phyloP scores from a whole-genome alignment of 2,797 vertebrate genomes.

The Paedocypris micromegethes region DNA sequence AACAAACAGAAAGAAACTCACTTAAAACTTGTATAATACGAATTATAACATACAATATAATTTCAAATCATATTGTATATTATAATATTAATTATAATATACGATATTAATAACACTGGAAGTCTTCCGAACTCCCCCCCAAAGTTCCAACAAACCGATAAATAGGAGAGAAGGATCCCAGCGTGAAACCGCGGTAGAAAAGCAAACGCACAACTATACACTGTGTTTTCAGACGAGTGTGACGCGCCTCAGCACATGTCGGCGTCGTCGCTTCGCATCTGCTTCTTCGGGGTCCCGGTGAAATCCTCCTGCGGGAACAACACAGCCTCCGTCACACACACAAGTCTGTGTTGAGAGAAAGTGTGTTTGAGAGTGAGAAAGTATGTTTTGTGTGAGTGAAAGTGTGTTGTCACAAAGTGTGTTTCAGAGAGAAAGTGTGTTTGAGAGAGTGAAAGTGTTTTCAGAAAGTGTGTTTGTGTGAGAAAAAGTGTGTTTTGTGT shows the following conservation, averaged over 20 bases:
- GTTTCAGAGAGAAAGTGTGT: too few relatives aligned
- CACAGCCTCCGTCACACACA: not conserved
- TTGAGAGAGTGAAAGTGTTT: too few relatives aligned
- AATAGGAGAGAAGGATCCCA: conserved; percentile 1
- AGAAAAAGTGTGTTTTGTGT: too few relatives aligned
- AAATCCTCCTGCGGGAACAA: conserved; percentile 57
- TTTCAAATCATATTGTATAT: too few relatives aligned
- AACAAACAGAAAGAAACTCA: conserved; percentile 29
- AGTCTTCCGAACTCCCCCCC: not conserved
- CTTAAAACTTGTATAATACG: not conserved
- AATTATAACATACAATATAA: too few relatives aligned
- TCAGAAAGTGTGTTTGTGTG: too few relatives aligned
- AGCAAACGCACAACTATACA: conserved; percentile 21
- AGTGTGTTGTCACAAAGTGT: too few relatives aligned
- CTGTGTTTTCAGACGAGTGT: conserved; percentile 4
- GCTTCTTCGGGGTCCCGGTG: conserved; percentile 72
- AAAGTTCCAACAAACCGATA: conserved; percentile 1
- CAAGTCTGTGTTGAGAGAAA: not conserved
- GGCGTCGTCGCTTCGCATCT: conserved; percentile 66
- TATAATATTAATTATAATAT: too few relatives aligned
- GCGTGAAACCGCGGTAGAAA: conserved; percentile 1
- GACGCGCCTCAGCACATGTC: conserved; percentile 56
- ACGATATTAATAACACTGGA: not conserved
- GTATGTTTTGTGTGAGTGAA: too few relatives aligned
- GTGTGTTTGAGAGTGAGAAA: too few relatives aligned